Evolutionary conservation across 2,113 vertebrate genomes (phyloP), one percentile per base, ranked within the genome.

Genomic region (Cinclus cinclus): DNA sequence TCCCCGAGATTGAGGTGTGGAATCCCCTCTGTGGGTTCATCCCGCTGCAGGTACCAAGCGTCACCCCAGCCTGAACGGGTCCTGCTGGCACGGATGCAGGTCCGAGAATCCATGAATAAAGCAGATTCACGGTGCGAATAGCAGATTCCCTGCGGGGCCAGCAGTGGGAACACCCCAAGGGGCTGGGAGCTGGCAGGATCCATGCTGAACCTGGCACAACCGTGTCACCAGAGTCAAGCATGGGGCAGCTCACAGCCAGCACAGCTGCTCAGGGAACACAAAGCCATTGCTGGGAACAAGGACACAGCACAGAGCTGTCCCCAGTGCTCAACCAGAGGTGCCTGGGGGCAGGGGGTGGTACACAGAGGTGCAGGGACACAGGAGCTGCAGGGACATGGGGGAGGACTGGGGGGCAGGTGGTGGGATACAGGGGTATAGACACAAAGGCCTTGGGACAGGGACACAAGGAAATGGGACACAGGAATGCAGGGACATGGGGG

Each of bases 1-100:
- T 42, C 31, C 37, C n/a, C 44, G 23, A 1, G 27, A 49, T 16
- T 27, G 6, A 17, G 9, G 10, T 0, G 1, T 6, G 17, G 42
- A 35, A 59, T 62, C 17, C 28, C 15, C 0, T 3, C 30, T 15
- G 2, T 16, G 49, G 28, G 35, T 18, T 58, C 62, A 81, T 23
- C 41, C 35, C 16, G 10, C n/a, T 59, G 63, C 69, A 37, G 46
- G 50, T 37, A 53, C n/a, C 30, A 10, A 27, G 47, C 9, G 41
- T 42, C 70, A 33, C 8, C 44, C n/a, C 58, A 24, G 64, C 12
- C 46, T 3, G 12, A 15, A 35, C 11, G 20, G 13, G 30, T 62
- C 41, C 64, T 50, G 31, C 31, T 18, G 3, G 71, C 41, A 60
- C 2, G 1, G 47, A 21, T 49, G 52, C 1, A 1, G 37, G 17